Evolutionary conservation across 1,140 invertebrate species (phyloP), one percentile per base, ranked within the genome.

Genomic region (Aricia agestis): DNA sequence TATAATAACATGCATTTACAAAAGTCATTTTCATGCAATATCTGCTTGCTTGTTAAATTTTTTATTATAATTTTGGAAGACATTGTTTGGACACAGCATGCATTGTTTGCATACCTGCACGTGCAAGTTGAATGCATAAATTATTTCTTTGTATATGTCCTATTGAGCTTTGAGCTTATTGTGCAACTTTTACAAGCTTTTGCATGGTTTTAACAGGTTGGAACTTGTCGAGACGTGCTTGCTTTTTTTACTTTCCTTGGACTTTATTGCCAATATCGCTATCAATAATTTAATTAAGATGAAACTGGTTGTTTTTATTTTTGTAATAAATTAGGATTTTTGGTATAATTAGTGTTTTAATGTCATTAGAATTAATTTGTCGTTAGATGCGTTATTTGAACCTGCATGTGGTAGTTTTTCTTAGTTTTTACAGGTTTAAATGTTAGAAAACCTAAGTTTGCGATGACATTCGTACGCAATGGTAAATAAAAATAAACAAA

Each of bases 201-300:
- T 69, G 67, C 61, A 72, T 63, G 68, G 70, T 67, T 65, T 66
- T 66, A 71, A 76, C 78, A 81, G 78, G 76, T 79, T 78, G 69
- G 32, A 69, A 79, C 79, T 71, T 72, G 79, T 79, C 69, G 18
- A 15, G 25, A 73, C 74, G 58, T 67, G 74, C 25, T 36, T 63
- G 68, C 67, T 69, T 31, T 63, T 65, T 76, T 75, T 76, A 73
- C 70, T 69, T 63, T 57, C 36, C 45, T 58, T 13, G 32, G 59
- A 66, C 13, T 18, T 65, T 41, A 52, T 52, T 52, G 45, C 45
- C 11, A 52, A 52, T 52, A 1, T 52, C 13, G 45, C 45, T 52
- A 15, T 52, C 45, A 52, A 52, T 52, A 15, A 52, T 52, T 52
- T 52, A 52, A 52, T 13, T 52, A 11, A 0, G 10, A 13, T 9